Base-by-base conservation (phyloP, 2,797 vertebrate genomes). In the Muscicapa striata region DNA sequence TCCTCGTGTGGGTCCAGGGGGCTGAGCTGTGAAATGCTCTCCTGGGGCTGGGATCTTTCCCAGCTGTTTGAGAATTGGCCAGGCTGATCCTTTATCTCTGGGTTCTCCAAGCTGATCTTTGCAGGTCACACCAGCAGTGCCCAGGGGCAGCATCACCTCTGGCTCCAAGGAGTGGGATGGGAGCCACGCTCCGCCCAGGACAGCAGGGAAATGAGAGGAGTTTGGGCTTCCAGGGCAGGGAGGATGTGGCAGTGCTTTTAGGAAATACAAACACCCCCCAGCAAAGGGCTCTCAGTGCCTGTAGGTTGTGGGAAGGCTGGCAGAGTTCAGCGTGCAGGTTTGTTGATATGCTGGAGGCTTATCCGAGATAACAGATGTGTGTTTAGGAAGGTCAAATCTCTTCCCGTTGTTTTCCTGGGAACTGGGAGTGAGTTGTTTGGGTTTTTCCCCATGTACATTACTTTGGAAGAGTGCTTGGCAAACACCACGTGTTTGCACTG, bases 321-420 rank as follows among this genome's bases (percentile, higher is more conserved):
- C 62, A 51, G 36, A 40, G 30, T 51, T 34, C 70, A 36, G 40
- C 34, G 13, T 74, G 38, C 34, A 38, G 32, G 13, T 67, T 13
- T 68, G 62, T 78, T 36, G 32, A 8, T 61, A 32, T 6, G 9
- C 43, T 79, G 51, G 51, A 73, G 49, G 57, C 41, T 83, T 27
- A 27, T 27, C 41, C 0, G 0, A 38, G 30, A 29, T 36, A 72
- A 52, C 1, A 0, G 58, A 15, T 40, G 7, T 29, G 34, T 80
- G 40, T 27, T 84, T 34, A 34, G 49, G 72, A 80, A 95, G 57
- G 51, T 75, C 55, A 55, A 0, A 57, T 55, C 70, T 87, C 52
- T 74, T 57, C 75, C 23, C 0, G 0, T 38, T 38, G 34, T 82
- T 43, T 62, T 66, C 19, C n/a, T 22, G 23, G 45, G n/a, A 70